Conservation (phyloP, 2,797 vertebrate species). For the Chelidonichthys spinosus region DNA sequence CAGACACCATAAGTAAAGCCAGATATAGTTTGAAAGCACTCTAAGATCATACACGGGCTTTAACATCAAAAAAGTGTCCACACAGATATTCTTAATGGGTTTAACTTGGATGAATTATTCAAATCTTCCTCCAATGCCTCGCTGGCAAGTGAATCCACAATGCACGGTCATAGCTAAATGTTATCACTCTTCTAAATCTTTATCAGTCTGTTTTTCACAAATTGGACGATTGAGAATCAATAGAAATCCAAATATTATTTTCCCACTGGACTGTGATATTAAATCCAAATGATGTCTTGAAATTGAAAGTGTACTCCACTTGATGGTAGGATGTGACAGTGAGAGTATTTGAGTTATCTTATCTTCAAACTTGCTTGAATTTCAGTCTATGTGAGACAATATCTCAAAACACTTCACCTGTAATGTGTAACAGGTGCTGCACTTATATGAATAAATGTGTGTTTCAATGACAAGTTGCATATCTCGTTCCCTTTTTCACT, state of each 20-base stretch:
- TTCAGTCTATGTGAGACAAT: slow-evolving; percentile 31
- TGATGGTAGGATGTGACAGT: slow-evolving; percentile 26
- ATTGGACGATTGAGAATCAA: slow-evolving; percentile 52
- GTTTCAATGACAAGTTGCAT: slow-evolving; percentile 54
- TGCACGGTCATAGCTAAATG: slow-evolving; percentile 54
- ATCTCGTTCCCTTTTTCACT: slow-evolving; percentile 71
- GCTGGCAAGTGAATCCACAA: slow-evolving; percentile 56
- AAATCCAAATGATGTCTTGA: slow-evolving; percentile 40
- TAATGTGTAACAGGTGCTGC: slow-evolving; percentile 19
- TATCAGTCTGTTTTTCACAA: slow-evolving; percentile 42
- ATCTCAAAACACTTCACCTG: slow-evolving; percentile 18
- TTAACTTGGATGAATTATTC: slow-evolving; percentile 82
- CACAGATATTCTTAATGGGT: slow-evolving; percentile 82
- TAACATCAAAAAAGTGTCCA: slow-evolving; percentile 82
- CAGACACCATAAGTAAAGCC: slow-evolving; percentile 69
- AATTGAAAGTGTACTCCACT: slow-evolving; percentile 31
- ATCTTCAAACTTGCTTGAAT: slow-evolving; percentile 31
- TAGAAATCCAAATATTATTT: slow-evolving; percentile 33
- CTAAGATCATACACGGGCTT: slow-evolving; percentile 81
- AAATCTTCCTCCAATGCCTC: slow-evolving; percentile 67
- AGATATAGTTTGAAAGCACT: slow-evolving; percentile 75
- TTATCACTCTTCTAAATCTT: slow-evolving; percentile 48
- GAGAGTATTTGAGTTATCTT: slow-evolving; percentile 26
- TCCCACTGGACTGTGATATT: slow-evolving; percentile 18
- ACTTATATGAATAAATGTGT: slow-evolving; percentile 40